Evolutionary conservation across 1,140 invertebrate species (phyloP).

Genomic region (Papilio helenus): DNA sequence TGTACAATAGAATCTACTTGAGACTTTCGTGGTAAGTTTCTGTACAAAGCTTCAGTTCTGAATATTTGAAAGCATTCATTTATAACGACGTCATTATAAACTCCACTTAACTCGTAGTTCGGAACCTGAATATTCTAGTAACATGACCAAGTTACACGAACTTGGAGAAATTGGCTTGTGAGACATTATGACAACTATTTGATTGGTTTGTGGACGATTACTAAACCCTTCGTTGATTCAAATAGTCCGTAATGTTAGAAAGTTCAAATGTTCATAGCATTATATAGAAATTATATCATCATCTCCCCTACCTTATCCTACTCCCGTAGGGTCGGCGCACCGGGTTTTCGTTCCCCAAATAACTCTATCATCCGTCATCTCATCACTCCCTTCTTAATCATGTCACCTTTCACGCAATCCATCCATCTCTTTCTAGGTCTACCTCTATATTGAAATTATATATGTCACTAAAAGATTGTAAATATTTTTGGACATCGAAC

Average conservation of each 20-base stretch:
- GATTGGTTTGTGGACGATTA: background rate
- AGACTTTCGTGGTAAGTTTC: background rate
- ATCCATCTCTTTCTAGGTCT: too few species aligned
- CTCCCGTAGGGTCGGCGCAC: too few species aligned
- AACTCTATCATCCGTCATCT: too few species aligned
- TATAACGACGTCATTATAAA: constrained; percentile 8
- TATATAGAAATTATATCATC: too few species aligned
- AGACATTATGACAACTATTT: background rate
- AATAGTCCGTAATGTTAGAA: background rate
- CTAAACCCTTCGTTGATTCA: background rate
- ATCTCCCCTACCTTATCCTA: too few species aligned
- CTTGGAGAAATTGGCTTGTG: background rate
- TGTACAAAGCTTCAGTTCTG: background rate
- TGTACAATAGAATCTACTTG: background rate
- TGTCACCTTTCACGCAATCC: too few species aligned
- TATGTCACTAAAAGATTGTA: too few species aligned
- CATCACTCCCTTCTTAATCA: too few species aligned
- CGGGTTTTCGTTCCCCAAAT: too few species aligned
- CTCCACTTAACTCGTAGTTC: background rate
- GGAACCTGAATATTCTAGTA: background rate
- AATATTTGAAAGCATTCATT: constrained; percentile 11
- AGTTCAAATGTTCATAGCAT: too few species aligned
- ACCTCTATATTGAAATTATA: too few species aligned
- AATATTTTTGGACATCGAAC: too few species aligned
- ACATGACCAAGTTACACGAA: background rate